Evolutionary conservation across 2,113 vertebrate genomes (phyloP), one percentile per base, ranked within the genome.

Genomic region (Aptenodytes forsteri): DNA sequence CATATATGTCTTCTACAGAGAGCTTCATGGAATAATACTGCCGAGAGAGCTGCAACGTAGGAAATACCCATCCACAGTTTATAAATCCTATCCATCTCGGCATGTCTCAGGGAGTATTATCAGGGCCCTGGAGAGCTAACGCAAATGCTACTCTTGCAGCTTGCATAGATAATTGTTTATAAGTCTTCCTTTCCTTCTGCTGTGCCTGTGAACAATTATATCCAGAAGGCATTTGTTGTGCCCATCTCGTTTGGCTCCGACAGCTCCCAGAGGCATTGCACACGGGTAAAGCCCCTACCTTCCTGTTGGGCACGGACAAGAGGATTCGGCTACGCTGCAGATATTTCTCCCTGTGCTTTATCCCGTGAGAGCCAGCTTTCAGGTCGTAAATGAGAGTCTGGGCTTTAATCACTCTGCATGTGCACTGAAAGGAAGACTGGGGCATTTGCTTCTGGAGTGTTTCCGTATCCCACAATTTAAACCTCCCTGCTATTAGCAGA

Each of bases 11-110:
- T 94, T 97, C 66, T 87, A 49, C 54, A 73, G 89, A 72, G 75
- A 93, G 91, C 56, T 81, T 76, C 70, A 38, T 88, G 58, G 66
- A 92, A 58, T 92, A 87, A 89, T 25, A 55, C 59, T 64, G 83
- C 78, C 0, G 2, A 93, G 95, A 95, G 80, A 80, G 50, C 83
- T 30, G 59, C 73, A 62, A 20, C 3, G 27, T 58, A 96, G 93
- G 93, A 96, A 95, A 96, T 80, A 91, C 94, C 77, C 66, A 77
- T 82, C 87, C 81, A 55, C 0, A 2, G 70, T 91, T 96, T 94
- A 96, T 96, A 97, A 97, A 96, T 93, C 91, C 95, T 82, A 91
- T 79, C 81, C 93, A 96, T 95, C 96, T 94, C 8, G 0, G 59
- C 80, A 38, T 47, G 69, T 93, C 90, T 92, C 61, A 0, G 42